Conservation (phyloP, 2,888 invertebrate species). For the Acheta domesticus region DNA sequence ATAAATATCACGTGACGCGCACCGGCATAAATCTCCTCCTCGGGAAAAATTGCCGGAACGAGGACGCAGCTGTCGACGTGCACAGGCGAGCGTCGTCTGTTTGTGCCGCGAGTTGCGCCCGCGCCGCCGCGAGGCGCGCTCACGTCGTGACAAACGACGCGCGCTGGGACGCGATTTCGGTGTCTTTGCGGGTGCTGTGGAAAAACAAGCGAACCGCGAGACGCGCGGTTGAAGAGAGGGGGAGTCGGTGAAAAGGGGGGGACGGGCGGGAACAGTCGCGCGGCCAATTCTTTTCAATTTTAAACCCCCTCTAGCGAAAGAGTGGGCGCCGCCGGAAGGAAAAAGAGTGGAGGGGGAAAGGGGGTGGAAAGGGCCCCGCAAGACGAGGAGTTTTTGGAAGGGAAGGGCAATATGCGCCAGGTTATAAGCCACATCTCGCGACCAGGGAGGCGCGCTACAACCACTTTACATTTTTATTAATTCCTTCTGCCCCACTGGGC, state of each 20-base stretch:
- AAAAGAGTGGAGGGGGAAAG: background rate
- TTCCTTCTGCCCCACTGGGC: background rate
- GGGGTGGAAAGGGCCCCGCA: background rate
- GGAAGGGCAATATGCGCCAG: background rate
- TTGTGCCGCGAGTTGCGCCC: background rate
- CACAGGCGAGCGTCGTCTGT: background rate
- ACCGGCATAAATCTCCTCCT: constrained; percentile 18
- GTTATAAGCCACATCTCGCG: background rate
- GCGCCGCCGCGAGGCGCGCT: constrained; percentile 7
- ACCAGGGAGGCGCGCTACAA: background rate
- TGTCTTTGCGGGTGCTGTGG: background rate
- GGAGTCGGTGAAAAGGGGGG: no score
- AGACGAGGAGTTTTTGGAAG: background rate
- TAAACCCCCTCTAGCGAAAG: background rate
- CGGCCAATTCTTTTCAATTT: background rate
- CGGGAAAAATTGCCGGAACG: constrained; percentile 18
- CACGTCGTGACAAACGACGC: background rate
- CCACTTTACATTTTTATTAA: constrained; percentile 9
- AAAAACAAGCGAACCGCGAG: constrained; percentile 18
- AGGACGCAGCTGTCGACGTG: constrained; percentile 18
- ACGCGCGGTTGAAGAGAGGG: background rate
- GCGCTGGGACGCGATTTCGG: background rate
- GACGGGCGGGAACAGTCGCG: no score
- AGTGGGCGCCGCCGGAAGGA: background rate
- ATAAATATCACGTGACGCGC: background rate